Conservation (phyloP, 2,888 invertebrate species). For the Cabera pusaria region DNA sequence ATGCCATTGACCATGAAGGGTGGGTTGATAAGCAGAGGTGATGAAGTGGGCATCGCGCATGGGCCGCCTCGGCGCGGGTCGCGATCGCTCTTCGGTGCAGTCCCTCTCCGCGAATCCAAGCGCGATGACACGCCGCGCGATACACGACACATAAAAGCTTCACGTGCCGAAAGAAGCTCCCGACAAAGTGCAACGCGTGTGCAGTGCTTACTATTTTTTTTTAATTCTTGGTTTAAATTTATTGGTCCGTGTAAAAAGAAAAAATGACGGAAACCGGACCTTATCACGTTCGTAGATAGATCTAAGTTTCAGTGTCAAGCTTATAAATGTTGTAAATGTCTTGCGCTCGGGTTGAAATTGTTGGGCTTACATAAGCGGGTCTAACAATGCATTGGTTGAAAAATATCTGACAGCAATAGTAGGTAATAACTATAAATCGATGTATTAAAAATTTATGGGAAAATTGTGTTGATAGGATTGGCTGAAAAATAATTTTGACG, state of each 20-base stretch:
- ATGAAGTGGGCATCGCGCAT: conserved; percentile 45
- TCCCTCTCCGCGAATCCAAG: conserved; percentile 56
- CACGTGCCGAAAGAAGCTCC: conserved; percentile 37
- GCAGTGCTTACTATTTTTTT: conserved; percentile 40
- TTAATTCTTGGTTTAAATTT: conserved; percentile 16
- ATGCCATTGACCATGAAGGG: conserved; percentile 70
- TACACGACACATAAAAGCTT: conserved; percentile 41
- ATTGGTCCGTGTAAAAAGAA: conserved; percentile 36
- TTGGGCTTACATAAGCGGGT: conserved; percentile 38
- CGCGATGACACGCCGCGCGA: conserved; percentile 67
- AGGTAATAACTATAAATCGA: no score
- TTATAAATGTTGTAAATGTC: conserved; percentile 64
- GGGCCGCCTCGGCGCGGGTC: conserved; percentile 30
- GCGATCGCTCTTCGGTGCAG: conserved; percentile 47
- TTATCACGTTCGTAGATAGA: conserved; percentile 68
- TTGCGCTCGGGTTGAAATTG: conserved; percentile 36
- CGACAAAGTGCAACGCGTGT: conserved; percentile 38
- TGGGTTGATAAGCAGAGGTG: conserved; percentile 35
- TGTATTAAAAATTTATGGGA: not conserved
- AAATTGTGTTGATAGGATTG: no score
- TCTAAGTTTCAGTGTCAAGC: conserved; percentile 65
- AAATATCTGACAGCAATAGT: conserved; percentile 38
- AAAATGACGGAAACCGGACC: conserved; percentile 55
- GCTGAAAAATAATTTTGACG: conserved; percentile 10
- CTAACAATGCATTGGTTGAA: conserved; percentile 53